Percentiles rank a stretch among this genome's conserved stretches.
Conservation (phyloP, 1,140 invertebrate genomes). For the Camponotus vicinus region DNA sequence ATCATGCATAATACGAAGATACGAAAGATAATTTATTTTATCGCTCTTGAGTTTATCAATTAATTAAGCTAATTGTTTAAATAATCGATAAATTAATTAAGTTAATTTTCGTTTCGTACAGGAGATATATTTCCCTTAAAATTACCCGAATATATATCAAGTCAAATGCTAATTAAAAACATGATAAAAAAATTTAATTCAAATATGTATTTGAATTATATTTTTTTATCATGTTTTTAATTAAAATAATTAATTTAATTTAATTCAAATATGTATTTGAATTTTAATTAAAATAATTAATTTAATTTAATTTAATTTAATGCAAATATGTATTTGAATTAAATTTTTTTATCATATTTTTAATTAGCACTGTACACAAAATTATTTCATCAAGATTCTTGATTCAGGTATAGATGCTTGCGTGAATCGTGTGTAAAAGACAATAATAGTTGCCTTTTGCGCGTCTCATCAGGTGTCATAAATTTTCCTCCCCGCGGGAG, state of each 20-base stretch:
- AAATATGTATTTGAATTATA: no score
- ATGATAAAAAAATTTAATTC: no score
- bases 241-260: no score
- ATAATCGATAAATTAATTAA: no score
- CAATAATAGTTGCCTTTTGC: slow-evolving; percentile 49
- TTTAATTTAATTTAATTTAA: no score
- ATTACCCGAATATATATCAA: neutral
- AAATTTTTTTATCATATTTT: no score
- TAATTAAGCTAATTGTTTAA: neutral
- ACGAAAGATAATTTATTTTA: slow-evolving; percentile 12
- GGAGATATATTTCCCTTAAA: neutral
- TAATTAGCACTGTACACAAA: no score
- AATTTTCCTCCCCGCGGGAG: slow-evolving; percentile 37
- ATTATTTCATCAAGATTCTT: neutral
- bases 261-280: no score
- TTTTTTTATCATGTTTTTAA: no score
- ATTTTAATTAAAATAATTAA: no score
- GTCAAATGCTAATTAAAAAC: neutral
- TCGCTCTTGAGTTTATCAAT: slow-evolving; percentile 14
- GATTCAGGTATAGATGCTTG: neutral
- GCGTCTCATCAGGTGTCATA: slow-evolving; percentile 22
- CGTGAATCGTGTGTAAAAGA: slow-evolving; percentile 10
- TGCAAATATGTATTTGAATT: no score
- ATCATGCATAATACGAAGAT: neutral
- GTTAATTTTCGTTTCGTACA: no score